Percentiles rank a stretch among this genome's conserved stretches.
Evolutionary conservation across 2,888 invertebrate genomes (phyloP).

Genomic region (Amblyjoppa proteus): DNA sequence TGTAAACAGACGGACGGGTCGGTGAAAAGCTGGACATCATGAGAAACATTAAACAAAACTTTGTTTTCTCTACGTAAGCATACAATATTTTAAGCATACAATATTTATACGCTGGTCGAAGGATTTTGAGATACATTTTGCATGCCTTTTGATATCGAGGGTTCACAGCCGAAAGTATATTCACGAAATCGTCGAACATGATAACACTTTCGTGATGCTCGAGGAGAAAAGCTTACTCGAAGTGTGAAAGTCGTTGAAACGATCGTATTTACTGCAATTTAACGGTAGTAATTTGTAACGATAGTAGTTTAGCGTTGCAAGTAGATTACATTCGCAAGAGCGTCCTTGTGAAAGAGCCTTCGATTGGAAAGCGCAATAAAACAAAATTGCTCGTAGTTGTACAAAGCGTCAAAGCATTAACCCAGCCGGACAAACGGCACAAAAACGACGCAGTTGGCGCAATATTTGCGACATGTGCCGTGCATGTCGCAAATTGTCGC

Average conservation of each 20-base stretch:
- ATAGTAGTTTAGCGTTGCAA: too few relatives aligned
- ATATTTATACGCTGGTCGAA: background rate
- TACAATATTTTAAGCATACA: background rate
- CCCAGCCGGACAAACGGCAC: too few relatives aligned
- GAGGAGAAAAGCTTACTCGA: background rate
- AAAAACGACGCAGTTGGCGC: too few relatives aligned
- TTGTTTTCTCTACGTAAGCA: background rate
- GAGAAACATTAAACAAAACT: background rate
- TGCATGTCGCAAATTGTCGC: too few relatives aligned
- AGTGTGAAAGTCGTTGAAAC: background rate
- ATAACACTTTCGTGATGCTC: background rate
- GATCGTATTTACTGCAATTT: background rate
- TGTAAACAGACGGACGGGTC: background rate
- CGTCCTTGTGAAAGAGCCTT: too few relatives aligned
- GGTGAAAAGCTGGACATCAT: background rate
- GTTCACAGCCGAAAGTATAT: background rate
- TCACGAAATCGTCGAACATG: background rate
- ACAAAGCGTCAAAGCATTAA: background rate
- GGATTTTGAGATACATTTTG: background rate
- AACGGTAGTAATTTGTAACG: background rate
- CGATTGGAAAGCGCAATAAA: background rate
- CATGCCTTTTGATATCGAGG: background rate
- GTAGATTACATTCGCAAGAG: too few relatives aligned
- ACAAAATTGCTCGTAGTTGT: background rate
- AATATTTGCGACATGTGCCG: too few relatives aligned